A percentile compares a stretch with the other conserved stretches of the same genome.
Evolutionary conservation across 2,797 vertebrate species (phyloP).

Genomic region (Naso thynnoides): DNA sequence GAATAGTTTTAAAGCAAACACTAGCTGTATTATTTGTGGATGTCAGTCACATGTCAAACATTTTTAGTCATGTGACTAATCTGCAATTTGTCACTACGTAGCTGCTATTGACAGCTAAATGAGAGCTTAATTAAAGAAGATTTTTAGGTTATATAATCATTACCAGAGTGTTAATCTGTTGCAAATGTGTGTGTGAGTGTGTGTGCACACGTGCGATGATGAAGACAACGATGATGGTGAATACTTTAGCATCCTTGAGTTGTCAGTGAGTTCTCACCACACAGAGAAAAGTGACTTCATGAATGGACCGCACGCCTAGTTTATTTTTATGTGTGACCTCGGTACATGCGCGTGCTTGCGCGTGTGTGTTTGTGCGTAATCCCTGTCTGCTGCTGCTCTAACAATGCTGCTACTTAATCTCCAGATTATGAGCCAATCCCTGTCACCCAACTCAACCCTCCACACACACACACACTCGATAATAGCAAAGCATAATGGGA

Average conservation of each 20-base stretch:
- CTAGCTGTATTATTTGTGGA: not conserved
- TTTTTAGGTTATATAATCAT: no score
- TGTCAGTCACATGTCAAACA: not conserved
- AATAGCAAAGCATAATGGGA: constrained; percentile 31
- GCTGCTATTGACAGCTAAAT: not conserved
- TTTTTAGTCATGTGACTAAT: not conserved
- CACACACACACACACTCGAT: constrained; percentile 16
- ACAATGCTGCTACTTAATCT: constrained; percentile 64
- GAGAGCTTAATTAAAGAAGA: no score
- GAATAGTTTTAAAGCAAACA: not conserved
- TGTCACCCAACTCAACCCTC: constrained; percentile 28
- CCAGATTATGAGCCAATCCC: constrained; percentile 68
- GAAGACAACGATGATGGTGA: constrained; percentile 22
- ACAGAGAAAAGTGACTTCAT: constrained; percentile 45
- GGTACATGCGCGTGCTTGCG: not conserved
- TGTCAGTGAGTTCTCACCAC: constrained; percentile 11
- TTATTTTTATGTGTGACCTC: constrained; percentile 36
- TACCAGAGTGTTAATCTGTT: no score
- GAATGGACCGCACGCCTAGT: constrained; percentile 29
- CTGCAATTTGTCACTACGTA: not conserved
- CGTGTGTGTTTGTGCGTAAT: constrained; percentile 37
- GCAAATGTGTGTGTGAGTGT: constrained; percentile 4
- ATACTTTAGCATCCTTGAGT: constrained; percentile 59
- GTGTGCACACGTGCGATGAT: not conserved
- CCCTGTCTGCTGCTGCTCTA: constrained; percentile 48